Evolutionary conservation across 2,797 vertebrate species (phyloP), one percentile per base, ranked within the genome.

Genomic region (Pseudomugil gertrudae): DNA sequence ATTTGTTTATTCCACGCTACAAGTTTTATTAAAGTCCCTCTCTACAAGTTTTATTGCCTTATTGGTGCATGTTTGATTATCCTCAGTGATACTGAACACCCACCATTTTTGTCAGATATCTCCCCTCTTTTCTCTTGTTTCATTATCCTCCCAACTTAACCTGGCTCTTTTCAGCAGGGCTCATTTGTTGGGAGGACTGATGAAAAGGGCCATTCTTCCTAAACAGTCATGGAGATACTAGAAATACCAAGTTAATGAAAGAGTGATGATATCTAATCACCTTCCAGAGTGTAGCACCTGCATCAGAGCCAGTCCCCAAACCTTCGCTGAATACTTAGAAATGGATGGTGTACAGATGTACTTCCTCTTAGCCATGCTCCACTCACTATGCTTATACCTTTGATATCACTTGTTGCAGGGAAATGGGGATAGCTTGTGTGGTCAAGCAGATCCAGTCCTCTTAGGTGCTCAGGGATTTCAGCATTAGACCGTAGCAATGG

Each of bases 191-290:
- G 53, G 78, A 32, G 58, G 66, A 51, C 59, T 23, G 27, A 84
- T 90, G 87, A 93, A 92, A 91, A 87, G 86, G 62, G 2, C 85
- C 77, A 82, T 89, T 91, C 85, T 92, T 90, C 70, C 74, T 62
- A 27, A 88, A 81, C 64, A 66, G 84, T 80, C 86, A 87, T 69
- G 14, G 43, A 78, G 81, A 91, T 86, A 89, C 85, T 38, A 79
- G 82, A 87, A 90, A 88, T 84, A 58, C 84, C 69, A 76, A 83
- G 63, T 87, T 92, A 93, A 93, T 92, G 90, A 94, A 91, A 87
- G 87, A 90, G 91, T 90, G 92, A 92, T 93, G 92, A 94, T 88
- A 90, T 90, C 80, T 83, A 85, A 87, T 82, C 87, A 86, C 88
- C 86, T 90, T 89, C 83, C 84, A 90, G 86, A 78, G 83, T 70